These are phyloP conservation scores for Lathamus discolor DNA, from an alignment of 2,113 vertebrate species.

Conservation along the genomic window DNA sequence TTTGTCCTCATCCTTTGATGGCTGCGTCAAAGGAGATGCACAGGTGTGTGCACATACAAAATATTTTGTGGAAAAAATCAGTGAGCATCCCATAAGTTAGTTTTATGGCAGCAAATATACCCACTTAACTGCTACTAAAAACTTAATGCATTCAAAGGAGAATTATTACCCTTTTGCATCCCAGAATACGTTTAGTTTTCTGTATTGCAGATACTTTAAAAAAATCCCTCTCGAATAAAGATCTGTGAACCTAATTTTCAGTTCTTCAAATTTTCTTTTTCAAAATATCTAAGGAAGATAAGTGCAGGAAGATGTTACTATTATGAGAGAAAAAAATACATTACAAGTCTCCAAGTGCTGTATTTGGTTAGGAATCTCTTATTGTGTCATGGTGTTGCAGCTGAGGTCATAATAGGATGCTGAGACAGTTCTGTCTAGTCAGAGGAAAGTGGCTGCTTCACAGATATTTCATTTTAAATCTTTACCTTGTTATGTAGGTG, in stretches of 20 bases:
- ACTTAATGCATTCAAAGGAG: neutral
- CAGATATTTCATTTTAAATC: slow-evolving; percentile 55
- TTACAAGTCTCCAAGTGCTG: neutral
- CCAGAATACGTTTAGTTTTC: neutral
- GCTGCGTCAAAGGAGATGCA: neutral
- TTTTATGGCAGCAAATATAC: neutral
- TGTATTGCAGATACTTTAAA: neutral
- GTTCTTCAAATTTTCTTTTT: neutral
- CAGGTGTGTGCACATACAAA: no score
- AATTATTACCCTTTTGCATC: neutral
- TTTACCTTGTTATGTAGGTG: slow-evolving; percentile 27
- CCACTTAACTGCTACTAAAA: neutral
- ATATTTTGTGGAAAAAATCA: neutral
- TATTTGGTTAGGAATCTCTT: neutral
- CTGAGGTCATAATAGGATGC: slow-evolving; percentile 15
- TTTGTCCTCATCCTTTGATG: neutral
- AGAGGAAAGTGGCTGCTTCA: slow-evolving; percentile 13
- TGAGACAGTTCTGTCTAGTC: slow-evolving; percentile 24
- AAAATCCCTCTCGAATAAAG: neutral
- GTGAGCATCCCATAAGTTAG: neutral
- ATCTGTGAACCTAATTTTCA: neutral
- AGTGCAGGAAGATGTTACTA: neutral
- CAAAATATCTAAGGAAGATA: neutral
- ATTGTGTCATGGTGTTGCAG: neutral
- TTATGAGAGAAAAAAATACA: neutral